Conservation (phyloP, 2,888 invertebrate genomes). For the Hydriomena furcata region DNA sequence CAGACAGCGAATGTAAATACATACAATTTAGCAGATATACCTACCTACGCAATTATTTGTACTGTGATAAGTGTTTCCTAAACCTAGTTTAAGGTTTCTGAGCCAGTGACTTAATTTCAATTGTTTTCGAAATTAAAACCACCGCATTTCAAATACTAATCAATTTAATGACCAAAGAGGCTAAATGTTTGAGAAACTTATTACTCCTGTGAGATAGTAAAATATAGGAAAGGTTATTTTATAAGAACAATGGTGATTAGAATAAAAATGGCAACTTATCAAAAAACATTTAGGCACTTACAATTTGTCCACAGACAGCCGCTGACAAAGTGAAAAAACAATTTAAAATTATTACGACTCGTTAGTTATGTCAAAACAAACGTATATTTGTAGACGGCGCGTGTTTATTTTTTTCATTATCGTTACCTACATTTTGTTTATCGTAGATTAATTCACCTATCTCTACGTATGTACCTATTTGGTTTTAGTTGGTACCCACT, state of each 20-base stretch:
- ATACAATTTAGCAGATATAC: constrained; percentile 32
- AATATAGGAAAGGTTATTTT: too few species aligned
- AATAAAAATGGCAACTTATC: too few species aligned
- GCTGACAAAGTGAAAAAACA: constrained; percentile 20
- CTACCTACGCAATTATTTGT: constrained; percentile 36
- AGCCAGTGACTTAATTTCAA: constrained; percentile 13
- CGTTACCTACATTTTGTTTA: background rate
- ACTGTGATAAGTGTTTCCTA: constrained; percentile 36
- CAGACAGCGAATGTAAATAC: constrained; percentile 33
- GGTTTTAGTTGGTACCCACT: too few species aligned
- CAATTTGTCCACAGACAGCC: constrained; percentile 8
- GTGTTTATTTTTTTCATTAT: background rate
- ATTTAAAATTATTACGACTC: constrained; percentile 30
- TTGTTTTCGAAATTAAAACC: constrained; percentile 18
- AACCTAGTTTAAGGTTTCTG: constrained; percentile 37
- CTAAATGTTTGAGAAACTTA: too few species aligned
- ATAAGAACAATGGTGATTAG: background rate
- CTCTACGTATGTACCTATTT: too few species aligned
- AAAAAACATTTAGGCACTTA: constrained; percentile 9
- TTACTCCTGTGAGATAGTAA: too few species aligned
- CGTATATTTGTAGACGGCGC: constrained; percentile 22
- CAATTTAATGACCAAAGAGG: too few species aligned
- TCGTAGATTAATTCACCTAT: background rate
- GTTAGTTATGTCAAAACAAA: constrained; percentile 41
- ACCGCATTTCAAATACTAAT: too few species aligned